These are phyloP conservation scores for Gymnosoma rotundatum DNA, from an alignment of 2,888 invertebrate species.

Conservation along the genomic window DNA sequence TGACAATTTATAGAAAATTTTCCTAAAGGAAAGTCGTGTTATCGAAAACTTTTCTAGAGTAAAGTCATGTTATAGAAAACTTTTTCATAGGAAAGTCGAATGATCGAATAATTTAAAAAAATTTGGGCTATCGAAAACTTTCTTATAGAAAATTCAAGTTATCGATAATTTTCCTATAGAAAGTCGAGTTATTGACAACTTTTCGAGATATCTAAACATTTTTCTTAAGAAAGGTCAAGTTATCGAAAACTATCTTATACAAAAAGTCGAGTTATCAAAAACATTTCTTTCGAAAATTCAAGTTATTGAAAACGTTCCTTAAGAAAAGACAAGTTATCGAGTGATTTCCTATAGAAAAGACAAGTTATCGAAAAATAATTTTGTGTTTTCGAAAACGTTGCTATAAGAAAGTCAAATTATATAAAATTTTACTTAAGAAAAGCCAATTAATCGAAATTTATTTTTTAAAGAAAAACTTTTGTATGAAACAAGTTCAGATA, in stretches of 20 bases:
- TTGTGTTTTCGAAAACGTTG: too few relatives aligned
- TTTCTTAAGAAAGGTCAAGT: too few relatives aligned
- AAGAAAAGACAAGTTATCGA: not conserved
- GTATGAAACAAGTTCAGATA: too few relatives aligned
- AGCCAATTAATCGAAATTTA: not conserved
- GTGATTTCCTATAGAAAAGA: not conserved
- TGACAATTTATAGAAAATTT: not conserved
- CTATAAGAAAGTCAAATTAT: too few relatives aligned
- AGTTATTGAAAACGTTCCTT: not conserved
- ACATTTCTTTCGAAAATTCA: not conserved
- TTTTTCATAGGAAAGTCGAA: too few relatives aligned
- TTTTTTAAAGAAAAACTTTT: not conserved
- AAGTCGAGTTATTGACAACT: not conserved
- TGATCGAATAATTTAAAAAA: too few relatives aligned
- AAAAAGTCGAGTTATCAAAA: not conserved
- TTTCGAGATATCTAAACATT: not conserved
- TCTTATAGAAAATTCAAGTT: not conserved
- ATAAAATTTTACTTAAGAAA: not conserved
- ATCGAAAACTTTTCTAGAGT: not conserved
- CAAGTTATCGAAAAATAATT: not conserved
- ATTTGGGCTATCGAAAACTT: too few relatives aligned
- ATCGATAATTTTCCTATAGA: too few relatives aligned
- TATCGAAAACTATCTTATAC: not conserved
- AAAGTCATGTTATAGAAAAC: not conserved
- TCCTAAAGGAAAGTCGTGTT: not conserved